phyloP scores from a whole-genome alignment of 2,113 vertebrate species.

The Cyanoderma ruficeps region DNA sequence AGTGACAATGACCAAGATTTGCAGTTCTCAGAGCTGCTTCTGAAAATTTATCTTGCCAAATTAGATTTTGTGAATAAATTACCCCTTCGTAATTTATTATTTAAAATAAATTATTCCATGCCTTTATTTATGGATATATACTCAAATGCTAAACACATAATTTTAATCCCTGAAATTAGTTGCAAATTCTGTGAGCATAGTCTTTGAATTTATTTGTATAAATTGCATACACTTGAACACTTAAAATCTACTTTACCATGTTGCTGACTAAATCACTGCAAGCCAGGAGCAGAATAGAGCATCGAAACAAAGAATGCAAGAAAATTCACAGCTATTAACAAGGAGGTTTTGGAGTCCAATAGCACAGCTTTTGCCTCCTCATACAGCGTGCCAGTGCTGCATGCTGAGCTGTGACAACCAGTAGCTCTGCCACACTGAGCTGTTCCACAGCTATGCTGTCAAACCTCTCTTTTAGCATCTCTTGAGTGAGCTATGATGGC shows the following conservation, averaged over 20 bases:
- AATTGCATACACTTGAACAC: neutral
- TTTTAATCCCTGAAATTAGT: neutral
- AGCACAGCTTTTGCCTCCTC: neutral
- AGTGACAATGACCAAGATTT: neutral
- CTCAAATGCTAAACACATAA: neutral
- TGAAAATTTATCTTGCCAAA: neutral
- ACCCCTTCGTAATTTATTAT: neutral
- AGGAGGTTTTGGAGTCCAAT: neutral
- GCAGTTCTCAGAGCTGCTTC: neutral
- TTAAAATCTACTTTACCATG: neutral
- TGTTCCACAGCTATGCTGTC: neutral
- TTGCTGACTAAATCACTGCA: neutral
- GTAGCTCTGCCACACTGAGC: neutral
- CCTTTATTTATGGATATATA: neutral
- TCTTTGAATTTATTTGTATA: neutral
- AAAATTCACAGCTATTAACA: neutral
- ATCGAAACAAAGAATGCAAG: neutral
- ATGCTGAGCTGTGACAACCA: neutral
- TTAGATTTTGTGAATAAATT: neutral
- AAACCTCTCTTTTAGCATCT: neutral
- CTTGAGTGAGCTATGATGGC: neutral
- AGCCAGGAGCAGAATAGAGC: neutral
- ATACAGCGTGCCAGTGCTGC: neutral
- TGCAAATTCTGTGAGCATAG: neutral
- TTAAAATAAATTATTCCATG: neutral